Percentiles rank a stretch among this genome's conserved stretches.
Conservation (phyloP, 2,888 invertebrate genomes). For the Lysandra bellargus region DNA sequence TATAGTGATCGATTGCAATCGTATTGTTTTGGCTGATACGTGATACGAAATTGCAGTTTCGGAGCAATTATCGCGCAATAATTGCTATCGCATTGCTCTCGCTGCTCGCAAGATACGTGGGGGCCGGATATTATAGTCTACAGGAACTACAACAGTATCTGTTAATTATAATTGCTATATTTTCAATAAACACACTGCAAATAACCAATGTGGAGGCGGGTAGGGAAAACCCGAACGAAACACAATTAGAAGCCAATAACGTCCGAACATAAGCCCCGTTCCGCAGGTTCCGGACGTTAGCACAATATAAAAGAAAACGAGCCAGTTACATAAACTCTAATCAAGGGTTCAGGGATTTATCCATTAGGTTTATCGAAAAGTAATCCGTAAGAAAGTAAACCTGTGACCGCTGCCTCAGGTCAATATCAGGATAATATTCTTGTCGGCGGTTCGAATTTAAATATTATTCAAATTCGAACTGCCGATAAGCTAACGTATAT, state of each 20-base stretch:
- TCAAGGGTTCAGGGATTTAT: background rate
- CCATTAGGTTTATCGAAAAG: conserved; percentile 4
- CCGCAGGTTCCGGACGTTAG: background rate
- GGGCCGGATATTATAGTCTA: background rate
- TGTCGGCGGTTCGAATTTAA: no score
- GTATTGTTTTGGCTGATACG: no score
- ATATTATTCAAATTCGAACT: background rate
- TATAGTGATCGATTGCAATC: no score
- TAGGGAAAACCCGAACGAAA: conserved; percentile 6
- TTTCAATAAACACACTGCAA: background rate
- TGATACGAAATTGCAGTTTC: no score
- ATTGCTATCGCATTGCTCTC: no score
- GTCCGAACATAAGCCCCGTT: conserved; percentile 6
- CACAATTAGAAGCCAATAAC: conserved; percentile 6
- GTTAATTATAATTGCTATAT: background rate
- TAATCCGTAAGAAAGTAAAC: background rate
- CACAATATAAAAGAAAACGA: conserved; percentile 20
- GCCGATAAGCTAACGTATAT: no score
- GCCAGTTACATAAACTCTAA: conserved; percentile 3
- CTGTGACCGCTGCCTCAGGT: background rate
- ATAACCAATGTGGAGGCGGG: background rate
- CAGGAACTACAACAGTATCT: background rate
- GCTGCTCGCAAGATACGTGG: no score
- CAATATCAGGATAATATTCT: background rate
- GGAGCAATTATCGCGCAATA: no score